Conservation (phyloP, 2,113 vertebrate genomes). For the Physeter macrocephalus region DNA sequence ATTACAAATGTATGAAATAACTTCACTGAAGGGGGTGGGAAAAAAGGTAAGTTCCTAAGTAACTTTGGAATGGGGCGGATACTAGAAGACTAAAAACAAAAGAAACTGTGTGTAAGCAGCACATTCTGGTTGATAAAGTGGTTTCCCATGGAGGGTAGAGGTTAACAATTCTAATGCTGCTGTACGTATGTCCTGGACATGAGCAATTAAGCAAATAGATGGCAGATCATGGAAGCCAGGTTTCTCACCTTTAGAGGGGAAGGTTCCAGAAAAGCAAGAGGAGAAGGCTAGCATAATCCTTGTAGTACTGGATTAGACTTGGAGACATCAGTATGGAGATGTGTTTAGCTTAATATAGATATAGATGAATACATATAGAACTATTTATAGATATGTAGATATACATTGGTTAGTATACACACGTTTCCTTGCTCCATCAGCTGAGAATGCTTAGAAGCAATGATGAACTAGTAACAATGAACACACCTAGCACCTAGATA, state of each 20-base stretch:
- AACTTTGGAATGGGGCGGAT: background rate
- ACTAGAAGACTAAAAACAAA: background rate
- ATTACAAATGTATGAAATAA: background rate
- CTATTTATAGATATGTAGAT: background rate
- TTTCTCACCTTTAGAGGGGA: background rate
- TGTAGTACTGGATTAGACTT: background rate
- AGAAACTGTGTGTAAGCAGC: background rate
- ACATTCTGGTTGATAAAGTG: background rate
- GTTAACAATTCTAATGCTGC: background rate
- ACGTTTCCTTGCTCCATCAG: background rate
- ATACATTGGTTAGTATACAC: background rate
- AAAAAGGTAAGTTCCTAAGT: background rate
- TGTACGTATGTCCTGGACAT: background rate
- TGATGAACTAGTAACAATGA: background rate
- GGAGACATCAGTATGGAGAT: background rate
- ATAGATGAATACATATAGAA: background rate
- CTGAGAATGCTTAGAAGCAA: background rate
- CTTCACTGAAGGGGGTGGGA: background rate
- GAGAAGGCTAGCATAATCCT: background rate
- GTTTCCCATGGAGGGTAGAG: background rate
- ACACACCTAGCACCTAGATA: background rate
- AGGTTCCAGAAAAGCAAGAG: background rate
- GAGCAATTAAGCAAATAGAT: background rate
- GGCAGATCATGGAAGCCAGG: background rate
- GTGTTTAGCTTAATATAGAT: background rate